phyloP scores from a whole-genome alignment of 2,888 invertebrate genomes.

The Sphaeridia pumilis region DNA sequence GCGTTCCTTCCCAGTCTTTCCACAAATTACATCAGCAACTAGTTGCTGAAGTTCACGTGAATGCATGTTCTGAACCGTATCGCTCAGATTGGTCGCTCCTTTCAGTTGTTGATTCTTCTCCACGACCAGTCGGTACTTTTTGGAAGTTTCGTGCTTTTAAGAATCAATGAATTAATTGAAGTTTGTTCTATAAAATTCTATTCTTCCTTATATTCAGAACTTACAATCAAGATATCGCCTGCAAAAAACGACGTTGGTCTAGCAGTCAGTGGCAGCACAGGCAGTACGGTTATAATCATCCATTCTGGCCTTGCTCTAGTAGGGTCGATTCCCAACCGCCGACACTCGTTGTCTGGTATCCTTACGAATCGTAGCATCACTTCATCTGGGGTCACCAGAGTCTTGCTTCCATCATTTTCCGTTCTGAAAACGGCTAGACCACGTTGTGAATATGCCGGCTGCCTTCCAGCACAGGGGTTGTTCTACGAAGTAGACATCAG shows the following conservation, averaged over 20 bases:
- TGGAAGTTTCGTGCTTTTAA: constrained; percentile 95
- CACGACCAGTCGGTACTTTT: constrained; percentile 98
- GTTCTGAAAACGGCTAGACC: no score
- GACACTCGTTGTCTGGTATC: background rate
- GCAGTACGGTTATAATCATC: constrained; percentile 96
- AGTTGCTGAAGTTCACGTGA: no score
- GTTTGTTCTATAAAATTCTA: background rate
- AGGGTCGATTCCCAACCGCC: constrained; percentile 43
- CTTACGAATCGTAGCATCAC: background rate
- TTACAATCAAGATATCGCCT: background rate
- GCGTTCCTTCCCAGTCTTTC: background rate
- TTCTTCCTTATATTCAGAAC: no score
- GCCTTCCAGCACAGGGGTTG: no score
- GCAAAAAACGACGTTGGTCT: constrained; percentile 77
- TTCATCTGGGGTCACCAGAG: no score
- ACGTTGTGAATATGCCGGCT: no score
- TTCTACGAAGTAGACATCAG: no score
- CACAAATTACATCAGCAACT: no score
- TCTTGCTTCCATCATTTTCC: no score
- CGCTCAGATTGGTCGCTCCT: background rate
- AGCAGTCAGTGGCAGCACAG: constrained; percentile 91
- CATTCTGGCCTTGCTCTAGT: constrained; percentile 95
- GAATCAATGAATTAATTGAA: constrained; percentile 93
- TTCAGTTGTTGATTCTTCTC: constrained; percentile 46
- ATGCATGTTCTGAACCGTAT: background rate